Percentiles rank a stretch among this genome's conserved stretches.
These are phyloP conservation scores for Archilochus colubris DNA, from an alignment of 2,113 vertebrate genomes.

Conservation along the genomic window DNA sequence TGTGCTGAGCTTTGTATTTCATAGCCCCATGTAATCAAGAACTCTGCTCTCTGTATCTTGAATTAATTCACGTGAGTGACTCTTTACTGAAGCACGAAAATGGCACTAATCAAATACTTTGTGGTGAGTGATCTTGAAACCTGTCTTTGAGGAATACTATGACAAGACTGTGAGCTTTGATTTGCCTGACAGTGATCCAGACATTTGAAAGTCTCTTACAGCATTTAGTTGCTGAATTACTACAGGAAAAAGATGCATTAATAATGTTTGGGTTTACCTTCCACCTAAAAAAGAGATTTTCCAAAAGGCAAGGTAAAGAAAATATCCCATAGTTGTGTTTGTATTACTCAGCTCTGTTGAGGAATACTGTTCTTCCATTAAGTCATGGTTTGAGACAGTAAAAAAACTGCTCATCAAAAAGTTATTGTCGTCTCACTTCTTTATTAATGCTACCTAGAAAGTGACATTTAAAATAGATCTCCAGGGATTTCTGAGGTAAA, in stretches of 20 bases:
- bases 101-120: constrained; percentile 8
- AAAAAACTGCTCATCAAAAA: neutral
- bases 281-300: neutral
- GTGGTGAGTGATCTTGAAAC: constrained; percentile 14
- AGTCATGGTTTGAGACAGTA: no score
- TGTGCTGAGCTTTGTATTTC: neutral
- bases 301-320: neutral
- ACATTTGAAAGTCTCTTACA: neutral
- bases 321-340: neutral
- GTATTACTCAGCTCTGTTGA: neutral
- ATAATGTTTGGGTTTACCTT: neutral
- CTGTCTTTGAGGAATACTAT: neutral
- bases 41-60: neutral
- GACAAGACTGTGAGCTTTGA: neutral
- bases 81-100: neutral
- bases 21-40: neutral
- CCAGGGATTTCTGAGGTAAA: neutral
- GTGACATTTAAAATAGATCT: neutral
- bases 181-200: neutral
- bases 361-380: neutral
- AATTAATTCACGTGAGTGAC: constrained; percentile 4
- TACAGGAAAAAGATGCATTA: neutral
- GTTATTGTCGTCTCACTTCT: neutral
- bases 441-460: neutral
- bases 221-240: neutral